Evolutionary conservation across 2,113 vertebrate genomes (phyloP).

Genomic region (Strigops habroptila): DNA sequence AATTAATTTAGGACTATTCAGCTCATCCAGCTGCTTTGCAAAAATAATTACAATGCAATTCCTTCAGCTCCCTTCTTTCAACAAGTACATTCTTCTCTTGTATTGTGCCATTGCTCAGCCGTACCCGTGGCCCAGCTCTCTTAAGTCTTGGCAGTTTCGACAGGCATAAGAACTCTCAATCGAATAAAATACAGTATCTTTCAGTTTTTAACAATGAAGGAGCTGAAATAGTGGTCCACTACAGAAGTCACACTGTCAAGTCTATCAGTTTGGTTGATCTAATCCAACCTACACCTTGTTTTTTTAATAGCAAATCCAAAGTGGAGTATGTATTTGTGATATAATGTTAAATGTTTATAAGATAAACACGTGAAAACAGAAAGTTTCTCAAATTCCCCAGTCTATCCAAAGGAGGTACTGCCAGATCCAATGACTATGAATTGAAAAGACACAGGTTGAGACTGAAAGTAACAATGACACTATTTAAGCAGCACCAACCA

Average conservation of each 20-base stretch:
- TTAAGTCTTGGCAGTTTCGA: background rate
- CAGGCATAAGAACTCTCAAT: background rate
- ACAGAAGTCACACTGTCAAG: background rate
- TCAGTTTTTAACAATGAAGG: background rate
- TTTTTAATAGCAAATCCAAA: background rate
- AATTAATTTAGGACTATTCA: constrained; percentile 73
- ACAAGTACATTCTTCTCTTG: constrained; percentile 61
- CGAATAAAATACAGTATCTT: background rate
- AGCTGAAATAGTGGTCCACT: background rate
- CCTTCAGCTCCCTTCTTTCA: constrained; percentile 62
- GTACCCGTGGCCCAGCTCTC: background rate
- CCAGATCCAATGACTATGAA: background rate
- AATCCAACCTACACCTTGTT: background rate
- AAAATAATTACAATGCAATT: constrained; percentile 71
- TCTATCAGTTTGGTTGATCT: background rate
- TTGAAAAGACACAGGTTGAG: background rate
- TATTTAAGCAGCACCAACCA: background rate
- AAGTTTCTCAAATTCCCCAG: background rate
- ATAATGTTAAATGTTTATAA: background rate
- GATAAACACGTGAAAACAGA: background rate
- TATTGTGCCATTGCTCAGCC: constrained; percentile 41
- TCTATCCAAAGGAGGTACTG: background rate
- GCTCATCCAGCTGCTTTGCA: constrained; percentile 70
- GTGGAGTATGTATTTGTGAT: background rate
- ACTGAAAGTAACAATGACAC: background rate